These are phyloP conservation scores for Sylvia borin DNA, from an alignment of 2,797 vertebrate species.

Conservation along the genomic window DNA sequence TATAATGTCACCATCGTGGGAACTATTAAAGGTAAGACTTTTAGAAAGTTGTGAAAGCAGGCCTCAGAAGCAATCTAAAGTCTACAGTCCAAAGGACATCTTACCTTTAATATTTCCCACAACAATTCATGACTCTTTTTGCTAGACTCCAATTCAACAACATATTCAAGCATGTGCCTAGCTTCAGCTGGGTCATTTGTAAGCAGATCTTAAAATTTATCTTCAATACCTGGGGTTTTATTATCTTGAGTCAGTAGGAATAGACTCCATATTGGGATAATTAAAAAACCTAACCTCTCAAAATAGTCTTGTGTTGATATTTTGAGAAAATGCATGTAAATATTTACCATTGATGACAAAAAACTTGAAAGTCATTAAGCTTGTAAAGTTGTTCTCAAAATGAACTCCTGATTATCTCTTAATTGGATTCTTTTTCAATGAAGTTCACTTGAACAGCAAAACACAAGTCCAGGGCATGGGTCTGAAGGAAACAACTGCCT, in stretches of 20 bases:
- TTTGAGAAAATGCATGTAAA: background rate
- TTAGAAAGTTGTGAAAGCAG: too few relatives aligned
- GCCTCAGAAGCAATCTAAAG: too few relatives aligned
- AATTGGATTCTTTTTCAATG: background rate
- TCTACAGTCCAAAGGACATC: too few relatives aligned
- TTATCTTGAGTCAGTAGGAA: background rate
- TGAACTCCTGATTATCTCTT: background rate
- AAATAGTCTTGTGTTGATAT: background rate
- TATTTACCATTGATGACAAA: background rate
- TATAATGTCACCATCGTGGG: background rate
- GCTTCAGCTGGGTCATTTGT: background rate
- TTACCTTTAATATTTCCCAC: too few relatives aligned
- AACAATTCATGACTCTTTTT: background rate
- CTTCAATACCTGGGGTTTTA: background rate
- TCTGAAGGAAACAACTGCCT: background rate
- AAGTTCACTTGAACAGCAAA: background rate
- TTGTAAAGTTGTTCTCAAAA: background rate
- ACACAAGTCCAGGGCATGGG: background rate
- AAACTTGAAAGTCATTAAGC: background rate
- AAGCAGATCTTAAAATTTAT: background rate
- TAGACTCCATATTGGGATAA: background rate
- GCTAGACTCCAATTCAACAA: background rate
- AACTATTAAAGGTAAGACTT: too few relatives aligned
- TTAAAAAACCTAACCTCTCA: background rate
- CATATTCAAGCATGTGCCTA: background rate